Percentiles rank a stretch among this genome's conserved stretches.
phyloP scores from a whole-genome alignment of 2,888 invertebrate genomes.

The Platycnemis pennipes region DNA sequence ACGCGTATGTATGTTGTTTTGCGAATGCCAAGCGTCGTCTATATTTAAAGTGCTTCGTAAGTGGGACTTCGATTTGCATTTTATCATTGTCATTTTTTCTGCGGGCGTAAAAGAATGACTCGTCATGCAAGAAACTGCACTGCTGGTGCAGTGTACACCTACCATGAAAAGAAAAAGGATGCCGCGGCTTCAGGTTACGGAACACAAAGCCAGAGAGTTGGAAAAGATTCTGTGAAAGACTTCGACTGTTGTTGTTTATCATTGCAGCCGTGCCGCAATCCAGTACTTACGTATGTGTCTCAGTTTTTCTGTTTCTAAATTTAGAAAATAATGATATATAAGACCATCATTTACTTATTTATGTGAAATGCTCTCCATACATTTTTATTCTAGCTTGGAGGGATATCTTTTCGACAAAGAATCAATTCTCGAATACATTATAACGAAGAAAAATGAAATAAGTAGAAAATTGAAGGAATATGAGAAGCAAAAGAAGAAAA shows the following conservation, averaged over 20 bases:
- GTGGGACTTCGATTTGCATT: neutral
- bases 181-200: slow-evolving; percentile 97
- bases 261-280: slow-evolving; percentile 96
- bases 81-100: neutral
- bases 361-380: slow-evolving; percentile 73
- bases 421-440: slow-evolving; percentile 96
- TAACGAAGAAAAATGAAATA: slow-evolving; percentile 96
- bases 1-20: too few relatives aligned
- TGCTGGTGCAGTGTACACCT: slow-evolving; percentile 98
- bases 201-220: slow-evolving; percentile 90
- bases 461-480: slow-evolving; percentile 94
- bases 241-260: slow-evolving; percentile 99
- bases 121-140: slow-evolving; percentile 99
- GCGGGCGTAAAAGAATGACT: slow-evolving; percentile 85
- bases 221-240: slow-evolving; percentile 96
- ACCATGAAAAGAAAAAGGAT: slow-evolving; percentile 98
- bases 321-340: neutral
- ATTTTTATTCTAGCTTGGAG: slow-evolving; percentile 82
- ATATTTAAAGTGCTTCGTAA: too few relatives aligned
- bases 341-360: slow-evolving; percentile 33
- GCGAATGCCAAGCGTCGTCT: too few relatives aligned
- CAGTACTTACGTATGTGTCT: slow-evolving; percentile 89
- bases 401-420: slow-evolving; percentile 98
- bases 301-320: neutral
- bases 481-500: slow-evolving; percentile 91